A percentile compares a stretch with the other conserved stretches of the same genome.
Conservation (phyloP, 2,797 vertebrate genomes). For the Gallinago stenura region DNA sequence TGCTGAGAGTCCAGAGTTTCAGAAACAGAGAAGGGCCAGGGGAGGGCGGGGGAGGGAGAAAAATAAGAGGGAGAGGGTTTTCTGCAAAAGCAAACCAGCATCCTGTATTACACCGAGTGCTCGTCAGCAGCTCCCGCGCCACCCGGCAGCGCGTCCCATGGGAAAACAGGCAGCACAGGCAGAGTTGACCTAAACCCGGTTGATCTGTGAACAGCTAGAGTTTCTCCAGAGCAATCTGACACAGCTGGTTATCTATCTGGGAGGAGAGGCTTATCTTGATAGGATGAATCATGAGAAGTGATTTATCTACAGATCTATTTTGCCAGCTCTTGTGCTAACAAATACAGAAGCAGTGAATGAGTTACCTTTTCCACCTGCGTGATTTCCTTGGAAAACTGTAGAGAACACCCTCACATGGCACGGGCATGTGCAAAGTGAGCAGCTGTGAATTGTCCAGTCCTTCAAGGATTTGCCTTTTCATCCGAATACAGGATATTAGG, state of each 20-base stretch:
- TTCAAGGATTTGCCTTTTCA: not conserved
- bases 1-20: not conserved
- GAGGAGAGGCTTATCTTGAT: not conserved
- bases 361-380: not conserved
- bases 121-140: rapidly evolving
- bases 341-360: not conserved
- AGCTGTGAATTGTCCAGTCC: not conserved
- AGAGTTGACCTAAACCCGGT: rapidly evolving
- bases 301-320: not conserved
- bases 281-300: not conserved
- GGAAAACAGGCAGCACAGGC: rapidly evolving
- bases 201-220: not conserved
- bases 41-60: too few species aligned
- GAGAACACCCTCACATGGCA: not conserved
- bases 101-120: rapidly evolving
- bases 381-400: not conserved
- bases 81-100: not conserved
- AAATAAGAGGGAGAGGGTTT: not conserved
- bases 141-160: rapidly evolving
- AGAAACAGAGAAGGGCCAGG: too few species aligned
- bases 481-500: not conserved
- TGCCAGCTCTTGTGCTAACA: not conserved
- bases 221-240: not conserved
- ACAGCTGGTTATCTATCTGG: not conserved
- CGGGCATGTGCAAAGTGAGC: not conserved